Evolutionary conservation across 2,888 invertebrate genomes (phyloP).

Genomic region (Trichogramma evanescens): DNA sequence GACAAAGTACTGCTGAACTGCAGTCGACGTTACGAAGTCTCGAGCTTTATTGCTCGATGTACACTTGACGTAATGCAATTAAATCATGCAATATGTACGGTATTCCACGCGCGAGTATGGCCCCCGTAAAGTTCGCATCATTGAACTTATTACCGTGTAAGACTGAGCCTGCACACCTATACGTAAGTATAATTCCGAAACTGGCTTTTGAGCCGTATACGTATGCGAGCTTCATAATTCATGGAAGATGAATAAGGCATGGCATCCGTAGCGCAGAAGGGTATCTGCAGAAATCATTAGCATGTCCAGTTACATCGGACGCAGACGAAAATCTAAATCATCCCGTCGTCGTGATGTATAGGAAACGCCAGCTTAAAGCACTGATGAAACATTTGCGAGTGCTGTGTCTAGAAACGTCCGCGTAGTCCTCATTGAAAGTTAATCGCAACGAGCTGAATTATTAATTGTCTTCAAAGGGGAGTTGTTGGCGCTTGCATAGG

Average conservation of each 20-base stretch:
- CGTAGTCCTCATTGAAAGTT: neutral
- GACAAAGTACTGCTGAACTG: too few relatives aligned
- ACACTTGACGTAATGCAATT: too few relatives aligned
- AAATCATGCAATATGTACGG: too few relatives aligned
- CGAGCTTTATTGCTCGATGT: too few relatives aligned
- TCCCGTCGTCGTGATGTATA: neutral
- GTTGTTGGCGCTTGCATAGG: too few relatives aligned
- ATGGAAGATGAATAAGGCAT: slow-evolving; percentile 15
- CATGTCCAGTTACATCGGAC: slow-evolving; percentile 4
- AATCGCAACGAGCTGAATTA: slow-evolving; percentile 3
- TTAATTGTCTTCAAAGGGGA: slow-evolving; percentile 11
- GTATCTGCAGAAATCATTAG: slow-evolving; percentile 10
- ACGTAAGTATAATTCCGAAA: too few relatives aligned
- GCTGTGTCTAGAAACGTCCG: slow-evolving; percentile 1
- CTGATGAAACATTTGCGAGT: slow-evolving; percentile 12
- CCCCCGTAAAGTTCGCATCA: too few relatives aligned
- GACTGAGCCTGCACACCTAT: too few relatives aligned
- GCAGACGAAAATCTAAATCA: slow-evolving; percentile 11
- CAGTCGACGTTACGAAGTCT: too few relatives aligned
- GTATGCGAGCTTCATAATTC: slow-evolving; percentile 6
- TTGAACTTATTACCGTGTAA: too few relatives aligned
- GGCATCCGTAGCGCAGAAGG: slow-evolving; percentile 9
- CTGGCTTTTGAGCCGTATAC: too few relatives aligned
- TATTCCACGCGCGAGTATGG: too few relatives aligned
- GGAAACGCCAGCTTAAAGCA: neutral